phyloP scores from a whole-genome alignment of 2,888 invertebrate species.

The Sisyra terminalis region DNA sequence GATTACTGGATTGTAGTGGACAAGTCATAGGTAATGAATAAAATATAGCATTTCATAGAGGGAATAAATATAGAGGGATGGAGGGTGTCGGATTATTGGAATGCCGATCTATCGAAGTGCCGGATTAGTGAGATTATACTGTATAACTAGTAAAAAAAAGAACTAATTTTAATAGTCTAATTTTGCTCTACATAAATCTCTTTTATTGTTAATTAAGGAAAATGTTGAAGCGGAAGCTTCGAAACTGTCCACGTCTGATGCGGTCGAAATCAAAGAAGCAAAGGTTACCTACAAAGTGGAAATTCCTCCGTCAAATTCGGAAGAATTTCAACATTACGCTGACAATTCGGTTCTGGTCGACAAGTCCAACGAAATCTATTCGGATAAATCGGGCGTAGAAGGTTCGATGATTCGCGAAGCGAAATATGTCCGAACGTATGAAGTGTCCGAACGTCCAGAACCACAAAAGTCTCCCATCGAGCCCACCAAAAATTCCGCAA shows the following conservation, averaged over 20 bases:
- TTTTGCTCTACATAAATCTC: background rate
- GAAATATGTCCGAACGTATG: slow-evolving; percentile 20
- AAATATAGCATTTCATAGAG: too few species aligned
- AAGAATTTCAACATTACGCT: slow-evolving; percentile 13
- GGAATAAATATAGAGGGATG: too few species aligned
- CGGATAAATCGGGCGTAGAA: background rate
- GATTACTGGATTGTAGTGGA: too few species aligned
- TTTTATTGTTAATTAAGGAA: slow-evolving; percentile 16
- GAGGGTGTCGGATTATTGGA: too few species aligned
- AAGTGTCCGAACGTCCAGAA: slow-evolving; percentile 4
- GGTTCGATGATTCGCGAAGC: slow-evolving; percentile 23
- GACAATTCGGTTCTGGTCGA: slow-evolving; percentile 13
- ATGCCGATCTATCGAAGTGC: too few species aligned
- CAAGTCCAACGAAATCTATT: background rate
- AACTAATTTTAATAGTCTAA: too few species aligned
- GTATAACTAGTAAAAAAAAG: too few species aligned
- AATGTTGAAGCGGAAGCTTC: slow-evolving; percentile 13
- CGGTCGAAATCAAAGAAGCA: slow-evolving; percentile 28
- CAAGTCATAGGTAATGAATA: too few species aligned
- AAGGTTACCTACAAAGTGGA: slow-evolving; percentile 21
- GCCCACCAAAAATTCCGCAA: too few species aligned
- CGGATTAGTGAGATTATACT: too few species aligned
- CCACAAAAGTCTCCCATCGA: background rate
- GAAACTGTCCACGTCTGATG: slow-evolving; percentile 16
- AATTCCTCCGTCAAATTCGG: slow-evolving; percentile 11